Conservation (phyloP, 2,888 invertebrate genomes). For the Acanthacorydalis orientalis region DNA sequence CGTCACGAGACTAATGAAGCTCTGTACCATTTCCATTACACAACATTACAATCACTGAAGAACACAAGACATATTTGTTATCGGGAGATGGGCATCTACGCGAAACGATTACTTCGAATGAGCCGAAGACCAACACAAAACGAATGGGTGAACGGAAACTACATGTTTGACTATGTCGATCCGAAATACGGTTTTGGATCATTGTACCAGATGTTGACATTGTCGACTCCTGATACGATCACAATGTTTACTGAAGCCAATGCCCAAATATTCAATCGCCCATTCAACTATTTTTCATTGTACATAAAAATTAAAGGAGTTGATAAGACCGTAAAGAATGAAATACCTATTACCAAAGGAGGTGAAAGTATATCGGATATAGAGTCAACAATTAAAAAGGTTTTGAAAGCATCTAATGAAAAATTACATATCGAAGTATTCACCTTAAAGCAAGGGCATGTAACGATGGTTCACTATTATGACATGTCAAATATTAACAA, state of each 20-base stretch:
- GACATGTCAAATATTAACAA: not conserved
- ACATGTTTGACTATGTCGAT: slow-evolving; percentile 25
- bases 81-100: slow-evolving; percentile 16
- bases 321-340: too few relatives aligned
- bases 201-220: slow-evolving; percentile 15
- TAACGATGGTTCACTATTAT: slow-evolving; percentile 1
- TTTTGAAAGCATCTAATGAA: too few relatives aligned
- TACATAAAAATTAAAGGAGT: too few relatives aligned
- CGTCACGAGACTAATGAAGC: slow-evolving; percentile 25
- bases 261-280: slow-evolving; percentile 11
- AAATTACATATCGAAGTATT: slow-evolving; percentile 3
- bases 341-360: too few relatives aligned
- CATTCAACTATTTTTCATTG: not conserved
- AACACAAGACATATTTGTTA: slow-evolving; percentile 26
- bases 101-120: slow-evolving; percentile 21
- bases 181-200: slow-evolving; percentile 25
- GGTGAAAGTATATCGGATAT: too few relatives aligned
- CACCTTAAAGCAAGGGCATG: not conserved
- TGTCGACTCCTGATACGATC: slow-evolving; percentile 10
- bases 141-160: slow-evolving; percentile 18
- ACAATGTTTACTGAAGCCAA: slow-evolving; percentile 10
- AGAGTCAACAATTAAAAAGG: not conserved
- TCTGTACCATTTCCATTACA: slow-evolving; percentile 29
- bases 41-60: slow-evolving; percentile 24
- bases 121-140: slow-evolving; percentile 16